These are phyloP conservation scores for Brachyhypopomus occidentalis DNA, from an alignment of 2,113 vertebrate species.

Conservation along the genomic window DNA sequence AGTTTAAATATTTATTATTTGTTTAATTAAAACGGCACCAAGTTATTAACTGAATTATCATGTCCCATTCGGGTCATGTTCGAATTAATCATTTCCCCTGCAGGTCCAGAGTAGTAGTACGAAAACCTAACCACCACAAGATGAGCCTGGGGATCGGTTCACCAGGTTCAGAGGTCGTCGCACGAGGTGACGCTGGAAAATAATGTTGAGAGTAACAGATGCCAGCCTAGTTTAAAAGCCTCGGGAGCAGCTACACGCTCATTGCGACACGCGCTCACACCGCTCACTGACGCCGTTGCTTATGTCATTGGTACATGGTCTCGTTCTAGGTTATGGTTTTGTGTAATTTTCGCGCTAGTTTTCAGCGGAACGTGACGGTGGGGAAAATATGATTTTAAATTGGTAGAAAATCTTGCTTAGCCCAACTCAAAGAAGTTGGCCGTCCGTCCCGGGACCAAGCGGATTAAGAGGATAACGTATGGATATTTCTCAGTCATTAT, in stretches of 20 bases:
- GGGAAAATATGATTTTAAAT: neutral
- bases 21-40: too few species aligned
- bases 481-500: slow-evolving; percentile 34
- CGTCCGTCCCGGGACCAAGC: slow-evolving; percentile 19
- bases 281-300: slow-evolving; percentile 20
- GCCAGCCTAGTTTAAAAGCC: slow-evolving; percentile 69
- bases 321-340: neutral
- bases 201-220: slow-evolving; percentile 70
- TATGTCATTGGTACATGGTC: neutral
- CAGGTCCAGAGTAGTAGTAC: neutral
- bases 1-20: too few species aligned
- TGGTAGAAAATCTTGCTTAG: neutral
- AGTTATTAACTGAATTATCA: too few species aligned
- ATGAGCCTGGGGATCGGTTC: neutral
- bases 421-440: slow-evolving; percentile 32
- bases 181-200: slow-evolving; percentile 26
- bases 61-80: too few species aligned
- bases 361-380: neutral
- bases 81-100: too few species aligned
- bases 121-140: neutral
- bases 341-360: neutral
- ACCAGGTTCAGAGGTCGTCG: neutral
- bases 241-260: slow-evolving; percentile 51
- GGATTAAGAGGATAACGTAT: slow-evolving; percentile 41
- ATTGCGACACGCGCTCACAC: slow-evolving; percentile 35